Conservation (phyloP, 1,140 invertebrate species). For the Cardiocondyla obscurior region DNA sequence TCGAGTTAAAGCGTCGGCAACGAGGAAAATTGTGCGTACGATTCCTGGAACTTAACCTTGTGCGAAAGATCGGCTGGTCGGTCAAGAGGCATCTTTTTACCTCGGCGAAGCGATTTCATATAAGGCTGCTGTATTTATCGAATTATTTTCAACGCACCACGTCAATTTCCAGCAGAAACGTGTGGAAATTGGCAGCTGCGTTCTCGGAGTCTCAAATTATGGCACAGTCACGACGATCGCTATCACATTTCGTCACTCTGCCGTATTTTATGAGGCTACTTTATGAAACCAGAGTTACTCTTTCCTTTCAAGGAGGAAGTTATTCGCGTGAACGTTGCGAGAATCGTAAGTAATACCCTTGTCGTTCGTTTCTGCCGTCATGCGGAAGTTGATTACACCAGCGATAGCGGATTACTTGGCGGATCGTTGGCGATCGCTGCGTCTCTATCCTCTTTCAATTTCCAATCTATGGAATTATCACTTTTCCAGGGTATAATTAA, state of each 20-base stretch:
- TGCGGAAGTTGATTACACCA: neutral
- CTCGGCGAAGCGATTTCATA: neutral
- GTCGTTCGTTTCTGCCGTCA: neutral
- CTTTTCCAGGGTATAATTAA: neutral
- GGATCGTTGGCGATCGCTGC: neutral
- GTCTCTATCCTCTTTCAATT: neutral
- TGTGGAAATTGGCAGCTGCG: neutral
- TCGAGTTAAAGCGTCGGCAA: conserved; percentile 33
- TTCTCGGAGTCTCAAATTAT: neutral
- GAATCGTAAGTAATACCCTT: neutral
- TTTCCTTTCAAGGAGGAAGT: conserved; percentile 10
- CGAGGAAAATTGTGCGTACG: neutral
- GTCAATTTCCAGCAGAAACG: neutral
- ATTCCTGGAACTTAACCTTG: neutral
- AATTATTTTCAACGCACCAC: neutral
- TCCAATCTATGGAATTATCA: neutral
- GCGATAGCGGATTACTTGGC: neutral
- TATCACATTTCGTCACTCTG: conserved; percentile 13
- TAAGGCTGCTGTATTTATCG: neutral
- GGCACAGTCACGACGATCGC: neutral
- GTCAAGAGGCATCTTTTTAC: neutral
- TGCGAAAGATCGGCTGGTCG: neutral
- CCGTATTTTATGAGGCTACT: conserved; percentile 9
- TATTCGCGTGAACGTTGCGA: neutral
- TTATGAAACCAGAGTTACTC: neutral